Percentiles rank a stretch among this genome's conserved stretches.
Evolutionary conservation across 2,888 invertebrate genomes (phyloP).

Genomic region (Eupithecia tripunctaria): DNA sequence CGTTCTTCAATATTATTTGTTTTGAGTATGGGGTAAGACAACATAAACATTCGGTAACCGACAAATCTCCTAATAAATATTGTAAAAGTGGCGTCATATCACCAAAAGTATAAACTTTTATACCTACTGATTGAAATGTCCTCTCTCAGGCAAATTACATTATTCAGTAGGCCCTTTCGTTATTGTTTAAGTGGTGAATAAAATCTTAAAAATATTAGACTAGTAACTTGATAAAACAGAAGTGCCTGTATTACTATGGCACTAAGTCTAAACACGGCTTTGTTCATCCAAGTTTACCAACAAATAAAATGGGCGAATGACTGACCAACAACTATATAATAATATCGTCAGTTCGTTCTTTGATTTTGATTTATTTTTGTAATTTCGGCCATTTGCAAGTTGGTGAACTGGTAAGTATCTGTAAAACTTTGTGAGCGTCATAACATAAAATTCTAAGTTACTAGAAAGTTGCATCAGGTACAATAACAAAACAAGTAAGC

Average conservation of each 20-base stretch:
- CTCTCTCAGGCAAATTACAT: neutral
- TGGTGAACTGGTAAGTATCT: neutral
- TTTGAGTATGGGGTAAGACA: no score
- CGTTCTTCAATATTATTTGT: no score
- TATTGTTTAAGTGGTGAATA: neutral
- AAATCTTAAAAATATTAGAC: constrained; percentile 58
- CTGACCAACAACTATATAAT: neutral
- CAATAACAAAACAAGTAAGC: constrained; percentile 43
- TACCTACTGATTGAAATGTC: neutral
- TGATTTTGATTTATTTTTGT: neutral
- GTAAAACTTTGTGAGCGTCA: neutral
- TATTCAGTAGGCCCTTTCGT: neutral
- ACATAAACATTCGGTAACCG: constrained; percentile 7
- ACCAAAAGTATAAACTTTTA: neutral
- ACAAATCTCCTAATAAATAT: neutral
- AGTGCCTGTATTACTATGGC: constrained; percentile 65
- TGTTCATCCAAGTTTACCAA: neutral
- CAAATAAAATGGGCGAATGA: constrained; percentile 1
- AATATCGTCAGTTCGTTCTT: neutral
- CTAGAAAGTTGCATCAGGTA: neutral
- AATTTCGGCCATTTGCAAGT: neutral
- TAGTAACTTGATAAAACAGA: constrained; percentile 61
- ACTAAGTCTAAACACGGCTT: constrained; percentile 41
- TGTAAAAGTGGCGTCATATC: neutral
- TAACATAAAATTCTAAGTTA: neutral